These are phyloP conservation scores for Phaenicophaeus curvirostris DNA, from an alignment of 2,797 vertebrate genomes.

Conservation along the genomic window DNA sequence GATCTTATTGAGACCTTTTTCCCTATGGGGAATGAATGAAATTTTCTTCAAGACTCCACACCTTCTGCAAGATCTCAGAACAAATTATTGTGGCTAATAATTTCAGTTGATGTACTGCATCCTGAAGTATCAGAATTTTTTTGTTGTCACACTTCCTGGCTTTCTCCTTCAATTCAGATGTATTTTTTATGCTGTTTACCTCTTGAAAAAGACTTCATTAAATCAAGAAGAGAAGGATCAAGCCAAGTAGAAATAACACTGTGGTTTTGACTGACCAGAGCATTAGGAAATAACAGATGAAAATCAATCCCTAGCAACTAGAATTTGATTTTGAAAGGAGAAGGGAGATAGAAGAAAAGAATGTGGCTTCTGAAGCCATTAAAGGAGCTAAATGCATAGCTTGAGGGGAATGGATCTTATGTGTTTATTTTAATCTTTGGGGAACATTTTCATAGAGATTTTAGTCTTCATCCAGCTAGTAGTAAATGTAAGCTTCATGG, in stretches of 20 bases:
- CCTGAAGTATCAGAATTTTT: neutral
- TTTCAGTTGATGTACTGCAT: neutral
- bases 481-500: neutral
- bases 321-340: neutral
- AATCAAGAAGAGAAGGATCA: neutral
- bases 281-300: conserved; percentile 6
- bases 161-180: neutral
- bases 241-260: neutral
- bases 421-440: neutral
- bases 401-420: neutral
- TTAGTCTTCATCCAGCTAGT: neutral
- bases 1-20: no score
- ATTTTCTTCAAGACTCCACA: no score
- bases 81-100: neutral
- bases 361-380: neutral
- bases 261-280: neutral
- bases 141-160: neutral
- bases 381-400: neutral
- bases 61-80: no score
- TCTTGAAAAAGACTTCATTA: neutral
- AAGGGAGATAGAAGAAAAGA: neutral
- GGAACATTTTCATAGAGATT: neutral
- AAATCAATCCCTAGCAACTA: neutral
- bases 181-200: neutral
- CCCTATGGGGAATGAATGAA: no score